Evolutionary conservation across 2,888 invertebrate genomes (phyloP).

Genomic region (Epirrhoe tristata): DNA sequence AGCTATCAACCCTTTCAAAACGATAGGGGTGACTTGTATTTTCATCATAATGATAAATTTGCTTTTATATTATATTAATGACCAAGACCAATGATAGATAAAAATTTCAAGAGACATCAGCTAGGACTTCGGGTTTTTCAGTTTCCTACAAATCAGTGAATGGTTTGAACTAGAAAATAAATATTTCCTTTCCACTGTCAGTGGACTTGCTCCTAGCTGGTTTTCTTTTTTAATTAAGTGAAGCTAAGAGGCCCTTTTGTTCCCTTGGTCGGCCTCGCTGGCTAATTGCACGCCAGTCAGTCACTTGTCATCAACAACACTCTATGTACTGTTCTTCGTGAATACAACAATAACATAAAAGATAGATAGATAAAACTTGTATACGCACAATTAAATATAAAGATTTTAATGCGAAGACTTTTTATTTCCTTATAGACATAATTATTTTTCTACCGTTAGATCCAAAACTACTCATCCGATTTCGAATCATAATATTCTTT

Average conservation of each 20-base stretch:
- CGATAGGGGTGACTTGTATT: slow-evolving; percentile 10
- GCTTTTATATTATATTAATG: not conserved
- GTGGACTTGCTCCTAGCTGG: slow-evolving; percentile 27
- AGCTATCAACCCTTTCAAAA: slow-evolving; percentile 13
- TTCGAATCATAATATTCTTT: too few relatives aligned
- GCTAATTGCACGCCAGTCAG: slow-evolving; percentile 79
- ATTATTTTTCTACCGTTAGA: too few relatives aligned
- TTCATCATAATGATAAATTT: not conserved
- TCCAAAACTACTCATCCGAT: too few relatives aligned
- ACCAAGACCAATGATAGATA: not conserved
- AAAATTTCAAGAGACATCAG: not conserved
- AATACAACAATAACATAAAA: slow-evolving; percentile 15
- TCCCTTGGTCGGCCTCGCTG: slow-evolving; percentile 58
- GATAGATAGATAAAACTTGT: too few relatives aligned
- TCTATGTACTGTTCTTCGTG: slow-evolving; percentile 63
- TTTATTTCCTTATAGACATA: too few relatives aligned
- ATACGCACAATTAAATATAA: not conserved
- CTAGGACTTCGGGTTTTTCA: not conserved
- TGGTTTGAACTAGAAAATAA: slow-evolving; percentile 13
- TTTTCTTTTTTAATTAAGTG: slow-evolving; percentile 77
- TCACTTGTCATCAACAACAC: slow-evolving; percentile 74
- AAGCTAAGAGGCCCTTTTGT: slow-evolving; percentile 76
- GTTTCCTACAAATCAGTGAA: not conserved
- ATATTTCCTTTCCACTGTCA: slow-evolving; percentile 12
- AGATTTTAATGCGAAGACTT: not conserved